Evolutionary conservation across 1,140 invertebrate species (phyloP), one percentile per base, ranked within the genome.

Genomic region (Musca vetustissima): DNA sequence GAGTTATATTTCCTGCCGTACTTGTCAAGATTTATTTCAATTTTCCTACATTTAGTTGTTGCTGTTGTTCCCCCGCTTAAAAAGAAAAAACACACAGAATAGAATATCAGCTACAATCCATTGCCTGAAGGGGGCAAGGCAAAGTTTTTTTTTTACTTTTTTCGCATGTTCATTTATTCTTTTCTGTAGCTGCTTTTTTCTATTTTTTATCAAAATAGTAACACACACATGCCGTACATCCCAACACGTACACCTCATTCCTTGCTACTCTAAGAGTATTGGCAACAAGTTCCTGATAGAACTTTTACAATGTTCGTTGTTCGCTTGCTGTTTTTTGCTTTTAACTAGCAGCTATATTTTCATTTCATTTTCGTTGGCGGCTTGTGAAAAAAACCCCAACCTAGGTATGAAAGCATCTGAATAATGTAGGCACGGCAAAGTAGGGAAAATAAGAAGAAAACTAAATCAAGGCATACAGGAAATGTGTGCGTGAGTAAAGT

Each of bases 21-120:
- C 28, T 61, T 61, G 57, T 61, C 57, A 61, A 61, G 57, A 61
- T 61, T 61, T 61, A 61, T 61, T 61, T 61, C 57, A 61, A 61
- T 61, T 61, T 61, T 61, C n/a, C 57, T 59, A 59, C 55, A 28
- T 28, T 28, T 4, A 28, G 28, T 59, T 59, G 55, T 59, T 59
- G 55, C 28, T 17, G 15, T 32, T n/a, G 25, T 7, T 32, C n/a
- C 13, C 25, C 13, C n/a, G 21, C 22, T 13, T n/a, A n/a, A n/a
- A n/a, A n/a, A n/a, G n/a, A n/a, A n/a, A n/a, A n/a, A n/a, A n/a
- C n/a, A n/a, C 11, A 24, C 7, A 25, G 55, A 17, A 32, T 17
- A 32, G 9, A 59, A 14, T 2, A 32, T 28, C 28, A 28, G 13
- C 15, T 28, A 59, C 17, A 21, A 11, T 17, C 9, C 17, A 21